These are phyloP conservation scores for Natrix natrix DNA, from an alignment of 2,797 vertebrate species.

Conservation along the genomic window DNA sequence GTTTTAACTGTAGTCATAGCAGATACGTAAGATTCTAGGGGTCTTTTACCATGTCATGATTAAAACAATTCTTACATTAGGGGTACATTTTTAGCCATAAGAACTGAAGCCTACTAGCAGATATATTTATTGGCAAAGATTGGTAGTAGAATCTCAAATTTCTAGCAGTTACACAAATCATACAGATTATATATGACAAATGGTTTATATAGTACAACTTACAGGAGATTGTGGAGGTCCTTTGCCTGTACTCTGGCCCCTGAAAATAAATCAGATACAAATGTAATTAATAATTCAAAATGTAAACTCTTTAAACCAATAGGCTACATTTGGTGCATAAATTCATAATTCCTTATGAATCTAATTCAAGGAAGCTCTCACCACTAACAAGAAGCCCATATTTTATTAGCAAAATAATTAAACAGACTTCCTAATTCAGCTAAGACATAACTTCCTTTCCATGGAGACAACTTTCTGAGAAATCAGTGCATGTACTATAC, in stretches of 20 bases:
- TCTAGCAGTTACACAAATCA: not conserved
- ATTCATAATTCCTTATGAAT: not conserved
- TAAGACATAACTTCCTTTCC: too few relatives aligned
- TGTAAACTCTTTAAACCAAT: not conserved
- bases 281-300: not conserved
- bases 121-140: not conserved
- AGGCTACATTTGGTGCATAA: not conserved
- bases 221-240: constrained; percentile 76
- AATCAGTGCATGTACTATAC: not conserved
- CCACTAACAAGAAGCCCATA: not conserved
- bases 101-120: not conserved
- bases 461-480: not conserved
- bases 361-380: not conserved
- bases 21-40: not conserved
- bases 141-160: not conserved
- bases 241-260: constrained; percentile 81
- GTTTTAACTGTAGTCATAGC: not conserved
- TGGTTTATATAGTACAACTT: constrained; percentile 1
- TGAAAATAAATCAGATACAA: constrained; percentile 50
- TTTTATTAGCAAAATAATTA: not conserved
- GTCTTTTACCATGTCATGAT: not conserved
- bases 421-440: not conserved
- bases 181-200: not conserved
- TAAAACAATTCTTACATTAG: not conserved
- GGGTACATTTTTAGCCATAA: not conserved